Evolutionary conservation across 2,797 vertebrate species (phyloP), one percentile per base, ranked within the genome.

Genomic region (Pelodytes ibericus): DNA sequence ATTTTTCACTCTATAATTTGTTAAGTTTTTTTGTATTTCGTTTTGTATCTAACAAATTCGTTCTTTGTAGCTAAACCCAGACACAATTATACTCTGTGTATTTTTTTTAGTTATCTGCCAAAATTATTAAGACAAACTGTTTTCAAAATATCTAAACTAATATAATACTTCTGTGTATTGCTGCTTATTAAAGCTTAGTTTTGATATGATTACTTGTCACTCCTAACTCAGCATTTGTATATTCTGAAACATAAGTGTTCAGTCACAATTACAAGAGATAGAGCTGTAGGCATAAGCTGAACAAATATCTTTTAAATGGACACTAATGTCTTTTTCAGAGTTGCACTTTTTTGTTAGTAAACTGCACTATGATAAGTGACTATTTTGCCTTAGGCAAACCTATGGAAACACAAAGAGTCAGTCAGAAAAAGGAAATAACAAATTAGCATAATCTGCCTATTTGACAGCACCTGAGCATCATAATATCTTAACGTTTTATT

Each of bases 241-340:
- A 39, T 61, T 62, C 36, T 6, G 22, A 69, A 75, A 75, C 26
- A 47, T 62, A 26, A 75, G 61, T 58, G 68, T 68, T 76, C 74
- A 20, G 20, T 69, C 57, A 69, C 73, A 69, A 75, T 75, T 75
- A 75, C 9, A 13, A 26, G 39, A 63, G 15, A 70, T 44, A 62
- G 44, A 41, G 74, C 74, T 76, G 5, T 26, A 33, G 74, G 74
- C 74, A 70, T 62, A 70, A 76, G 70, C 74, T 70, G 66, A 70
- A 70, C 74, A 76, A 76, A 76, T 70, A 70, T 76, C 29, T 75
- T 76, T 76, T 76, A 70, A 76, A 76, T 76, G 74, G 74, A 47
- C 25, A 69, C 63, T 62, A 76, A 76, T 76, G 74, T 70, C 41
- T 76, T 70, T 76, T 63, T 76, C 24, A 16, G 58, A 70, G 58